Base-by-base conservation (phyloP, 1,140 invertebrate species). In the Conopomorpha cramerella region DNA sequence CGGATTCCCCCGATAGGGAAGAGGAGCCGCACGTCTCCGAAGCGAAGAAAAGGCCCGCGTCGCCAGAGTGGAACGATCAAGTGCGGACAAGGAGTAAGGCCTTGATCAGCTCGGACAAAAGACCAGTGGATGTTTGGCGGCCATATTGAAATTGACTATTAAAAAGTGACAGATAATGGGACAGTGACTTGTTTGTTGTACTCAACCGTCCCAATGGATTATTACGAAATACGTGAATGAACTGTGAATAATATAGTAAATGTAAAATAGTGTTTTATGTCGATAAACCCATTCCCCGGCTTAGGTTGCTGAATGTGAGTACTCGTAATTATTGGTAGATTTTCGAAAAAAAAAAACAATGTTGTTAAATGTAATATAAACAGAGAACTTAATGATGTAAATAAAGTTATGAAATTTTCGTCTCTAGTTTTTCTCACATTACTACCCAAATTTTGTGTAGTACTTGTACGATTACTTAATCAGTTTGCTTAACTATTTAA, bases 81-180 rank as follows among this genome's bases (percentile, higher is more conserved):
- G 51, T 71, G 8, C 51, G 71, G 38, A 71, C 68, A 34, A 59
- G 71, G n/a, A 76, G 68, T 34, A 73, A 76, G 45, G 62, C 67
- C 8, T 43, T 76, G n/a, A 61, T 62, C n/a, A 64, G 67, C 12
- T 55, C 65, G 1, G 71, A 65, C 39, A 64, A 56, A 50, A 55
- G 58, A 54, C 74, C 54, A 30, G 79, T 71, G 0, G 81, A 84
- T 45, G 82, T 84, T 6, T 84, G 82, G 82, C 77, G 82, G 46
- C 82, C 82, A 1, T 84, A 83, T 47, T 83, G 78, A 54, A 45
- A 72, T 36, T 60, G 57, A 54, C 63, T 60, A 16, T 10, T 16
- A 7, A 25, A 36, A 23, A 12, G 35, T 40, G 30, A 26, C 30
- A 33, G 46, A 46, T 55, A 55, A 45, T 51, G 48, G 48, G 45